A percentile compares a stretch with the other conserved stretches of the same genome.
Conservation (phyloP, 2,888 invertebrate species). For the Trichopoda pennipes region DNA sequence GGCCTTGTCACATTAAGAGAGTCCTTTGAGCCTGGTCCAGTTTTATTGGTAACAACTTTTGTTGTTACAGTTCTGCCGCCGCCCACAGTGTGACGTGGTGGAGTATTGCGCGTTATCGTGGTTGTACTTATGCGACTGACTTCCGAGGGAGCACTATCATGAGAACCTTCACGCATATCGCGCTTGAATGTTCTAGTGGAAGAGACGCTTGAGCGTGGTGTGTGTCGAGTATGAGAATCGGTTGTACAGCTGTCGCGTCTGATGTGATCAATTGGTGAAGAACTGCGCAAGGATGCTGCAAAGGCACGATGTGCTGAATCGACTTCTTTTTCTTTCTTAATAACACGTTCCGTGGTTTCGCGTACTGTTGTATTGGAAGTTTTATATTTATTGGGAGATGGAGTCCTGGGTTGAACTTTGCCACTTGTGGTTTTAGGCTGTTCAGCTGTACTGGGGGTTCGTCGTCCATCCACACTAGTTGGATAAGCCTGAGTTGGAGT, state of each 20-base stretch:
- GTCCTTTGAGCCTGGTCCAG: conserved; percentile 74
- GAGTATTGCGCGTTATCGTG: conserved; percentile 77
- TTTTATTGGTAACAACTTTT: conserved; percentile 74
- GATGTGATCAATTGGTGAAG: conserved; percentile 83
- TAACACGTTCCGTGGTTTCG: conserved; percentile 72
- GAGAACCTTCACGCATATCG: conserved; percentile 78
- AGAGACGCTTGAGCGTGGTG: conserved; percentile 77
- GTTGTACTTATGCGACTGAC: conserved; percentile 79
- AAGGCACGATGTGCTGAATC: conserved; percentile 89
- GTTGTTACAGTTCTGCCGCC: conserved; percentile 72
- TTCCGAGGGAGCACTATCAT: conserved; percentile 79
- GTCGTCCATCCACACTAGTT: conserved; percentile 47
- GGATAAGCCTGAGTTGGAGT: conserved; percentile 71
- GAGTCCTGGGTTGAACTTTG: conserved; percentile 55
- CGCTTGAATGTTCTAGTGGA: conserved; percentile 75
- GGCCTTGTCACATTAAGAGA: conserved; percentile 74
- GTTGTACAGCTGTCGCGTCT: conserved; percentile 82
- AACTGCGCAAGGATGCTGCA: conserved; percentile 86
- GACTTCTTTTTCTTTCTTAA: conserved; percentile 77
- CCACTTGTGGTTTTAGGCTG: background rate
- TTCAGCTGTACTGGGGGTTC: background rate
- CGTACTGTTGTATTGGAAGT: conserved; percentile 68
- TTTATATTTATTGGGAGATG: conserved; percentile 68
- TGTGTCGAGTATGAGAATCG: conserved; percentile 72
- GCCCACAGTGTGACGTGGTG: conserved; percentile 74